Evolutionary conservation across 2,888 invertebrate genomes (phyloP), one percentile per base, ranked within the genome.

Genomic region (Anorthoa munda): DNA sequence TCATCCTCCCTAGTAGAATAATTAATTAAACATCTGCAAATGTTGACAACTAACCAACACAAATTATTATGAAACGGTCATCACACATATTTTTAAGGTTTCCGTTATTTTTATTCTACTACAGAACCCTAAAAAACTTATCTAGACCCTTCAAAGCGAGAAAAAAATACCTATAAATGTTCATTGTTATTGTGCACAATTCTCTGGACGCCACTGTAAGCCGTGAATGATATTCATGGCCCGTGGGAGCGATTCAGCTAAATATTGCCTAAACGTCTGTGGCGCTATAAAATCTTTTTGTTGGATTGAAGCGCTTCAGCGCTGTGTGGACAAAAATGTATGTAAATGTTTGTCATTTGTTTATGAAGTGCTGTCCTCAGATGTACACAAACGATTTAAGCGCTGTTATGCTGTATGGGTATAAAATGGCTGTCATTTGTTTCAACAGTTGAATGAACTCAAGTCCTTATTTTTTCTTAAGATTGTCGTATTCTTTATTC

Each of bases 231-330:
- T 84, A 79, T 82, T 84, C 79, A 79, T 78, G 58, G 71, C 82
- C 75, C 77, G 50, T 59, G 82, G 80, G 86, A 82, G 64, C 79
- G 69, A 80, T 85, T 77, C 66, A 65, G 72, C 83, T 86, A 86
- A 86, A 85, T 85, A 85, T 78, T 69, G 80, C 65, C 83, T 86
- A 85, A 87, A 86, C 83, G 85, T 77, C 83, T 86, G 74, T 50
- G 58, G 75, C 56, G 74, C 75, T 69, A 66, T 77, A 82, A 85
- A 85, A 80, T 85, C 75, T 76, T 81, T 81, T 76, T 67, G 74
- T 76, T 4, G 59, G 61, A 69, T 84, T 74, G 51, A 58, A 66
- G 69, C 83, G 55, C 61, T 72, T 26, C 70, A 77, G 55, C 77
- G 70, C 46, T 82, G 26, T n/a, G 53, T 76, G 17, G 48, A 31